phyloP scores from a whole-genome alignment of 2,113 vertebrate species.

The Dasyurus viverrinus region DNA sequence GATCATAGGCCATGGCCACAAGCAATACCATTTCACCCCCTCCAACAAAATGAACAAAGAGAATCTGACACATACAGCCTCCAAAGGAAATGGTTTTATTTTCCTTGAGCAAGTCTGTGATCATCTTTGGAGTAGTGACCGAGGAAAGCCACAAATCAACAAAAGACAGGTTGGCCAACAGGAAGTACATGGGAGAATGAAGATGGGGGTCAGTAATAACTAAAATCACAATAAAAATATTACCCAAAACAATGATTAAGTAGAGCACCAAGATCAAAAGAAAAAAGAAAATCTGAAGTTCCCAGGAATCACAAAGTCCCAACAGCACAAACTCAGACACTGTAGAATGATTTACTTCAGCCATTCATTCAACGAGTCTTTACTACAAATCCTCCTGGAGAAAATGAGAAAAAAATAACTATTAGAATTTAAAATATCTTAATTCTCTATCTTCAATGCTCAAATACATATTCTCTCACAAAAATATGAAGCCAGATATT shows the following conservation, averaged over 20 bases:
- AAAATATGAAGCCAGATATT: not conserved
- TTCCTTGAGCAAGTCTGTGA: conserved; percentile 52
- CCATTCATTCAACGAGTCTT: conserved; percentile 26
- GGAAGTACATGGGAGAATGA: conserved; percentile 72
- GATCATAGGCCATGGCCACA: conserved; percentile 73
- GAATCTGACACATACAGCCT: conserved; percentile 68
- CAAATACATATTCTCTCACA: not conserved
- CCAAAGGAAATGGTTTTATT: conserved; percentile 61
- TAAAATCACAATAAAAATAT: conserved; percentile 40
- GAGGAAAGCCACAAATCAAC: conserved; percentile 65
- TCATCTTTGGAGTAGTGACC: conserved; percentile 67
- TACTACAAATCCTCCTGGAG: not conserved
- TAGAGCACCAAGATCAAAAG: conserved; percentile 49
- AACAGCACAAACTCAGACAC: conserved; percentile 58
- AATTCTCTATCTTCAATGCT: not conserved
- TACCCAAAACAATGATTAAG: conserved; percentile 42
- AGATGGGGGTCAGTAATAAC: conserved; percentile 52
- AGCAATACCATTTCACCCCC: conserved; percentile 70
- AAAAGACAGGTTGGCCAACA: conserved; percentile 68
- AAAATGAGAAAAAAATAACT: not conserved
- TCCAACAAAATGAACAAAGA: conserved; percentile 65
- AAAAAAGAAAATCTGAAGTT: conserved; percentile 36
- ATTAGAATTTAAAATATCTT: not conserved
- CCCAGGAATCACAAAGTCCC: conserved; percentile 46
- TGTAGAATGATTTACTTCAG: conserved; percentile 41